These are phyloP conservation scores for Cassiopea andromeda DNA, from an alignment of 30 jellyfish, hydroid and myxozoan genomes.

Conservation along the genomic window DNA sequence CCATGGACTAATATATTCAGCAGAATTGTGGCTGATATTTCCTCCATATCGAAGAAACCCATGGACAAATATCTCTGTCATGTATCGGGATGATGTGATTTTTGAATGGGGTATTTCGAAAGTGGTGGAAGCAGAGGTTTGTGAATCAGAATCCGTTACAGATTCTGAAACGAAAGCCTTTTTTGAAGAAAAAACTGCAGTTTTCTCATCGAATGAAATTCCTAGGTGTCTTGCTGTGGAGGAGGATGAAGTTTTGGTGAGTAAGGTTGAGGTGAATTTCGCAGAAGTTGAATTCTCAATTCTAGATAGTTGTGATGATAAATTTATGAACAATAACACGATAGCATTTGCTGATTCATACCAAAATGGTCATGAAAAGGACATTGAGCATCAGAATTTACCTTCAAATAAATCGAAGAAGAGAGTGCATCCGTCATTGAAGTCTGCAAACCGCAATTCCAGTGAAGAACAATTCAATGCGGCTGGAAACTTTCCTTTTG, in stretches of 20 bases:
- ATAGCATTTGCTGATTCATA: too few relatives aligned
- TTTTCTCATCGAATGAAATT: too few relatives aligned
- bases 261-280: neutral
- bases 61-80: constrained; percentile 30
- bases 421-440: neutral
- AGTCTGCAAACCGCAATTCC: neutral
- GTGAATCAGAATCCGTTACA: neutral
- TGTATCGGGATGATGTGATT: constrained; percentile 9
- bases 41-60: constrained; percentile 37
- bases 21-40: constrained; percentile 47
- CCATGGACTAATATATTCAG: constrained; percentile 1
- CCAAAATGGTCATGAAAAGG: too few relatives aligned
- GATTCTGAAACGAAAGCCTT: neutral
- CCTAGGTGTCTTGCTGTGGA: neutral
- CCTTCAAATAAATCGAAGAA: too few relatives aligned
- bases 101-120: constrained; percentile 13
- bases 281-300: constrained; percentile 4
- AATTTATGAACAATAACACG: neutral
- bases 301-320: neutral
- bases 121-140: neutral
- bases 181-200: neutral
- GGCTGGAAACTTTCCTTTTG: neutral
- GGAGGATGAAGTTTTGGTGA: neutral
- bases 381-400: neutral
- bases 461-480: neutral